phyloP scores from a whole-genome alignment of 2,888 invertebrate species.

The Apodemia duryi region DNA sequence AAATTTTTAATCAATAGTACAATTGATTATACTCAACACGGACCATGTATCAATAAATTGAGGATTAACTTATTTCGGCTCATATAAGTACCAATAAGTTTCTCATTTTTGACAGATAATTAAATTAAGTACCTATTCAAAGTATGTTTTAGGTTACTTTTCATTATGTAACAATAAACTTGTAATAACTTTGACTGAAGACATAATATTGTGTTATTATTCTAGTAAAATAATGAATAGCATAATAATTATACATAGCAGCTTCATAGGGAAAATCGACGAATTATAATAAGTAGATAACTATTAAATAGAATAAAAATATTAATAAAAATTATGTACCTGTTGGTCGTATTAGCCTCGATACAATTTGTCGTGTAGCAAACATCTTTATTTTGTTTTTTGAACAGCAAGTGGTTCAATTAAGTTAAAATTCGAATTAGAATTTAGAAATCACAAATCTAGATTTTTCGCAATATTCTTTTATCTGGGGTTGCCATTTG shows the following conservation, averaged over 20 bases:
- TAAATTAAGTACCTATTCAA: background rate
- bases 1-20: too few species aligned
- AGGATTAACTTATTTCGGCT: too few species aligned
- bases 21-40: too few species aligned
- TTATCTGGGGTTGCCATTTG: too few species aligned
- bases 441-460: background rate
- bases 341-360: slow-evolving; percentile 58
- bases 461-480: too few species aligned
- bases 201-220: background rate
- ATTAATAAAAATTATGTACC: slow-evolving; percentile 41
- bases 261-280: background rate
- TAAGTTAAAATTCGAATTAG: background rate
- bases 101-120: background rate
- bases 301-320: background rate
- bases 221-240: background rate
- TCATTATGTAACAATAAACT: slow-evolving; percentile 17
- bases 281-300: background rate
- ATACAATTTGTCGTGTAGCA: slow-evolving; percentile 51
- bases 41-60: too few species aligned
- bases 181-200: background rate
- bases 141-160: slow-evolving; percentile 16
- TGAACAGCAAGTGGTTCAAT: background rate
- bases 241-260: background rate
- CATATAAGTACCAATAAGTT: background rate
- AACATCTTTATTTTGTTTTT: slow-evolving; percentile 44